Conservation (phyloP, 2,113 vertebrate genomes). For the Phodopus roborovskii region DNA sequence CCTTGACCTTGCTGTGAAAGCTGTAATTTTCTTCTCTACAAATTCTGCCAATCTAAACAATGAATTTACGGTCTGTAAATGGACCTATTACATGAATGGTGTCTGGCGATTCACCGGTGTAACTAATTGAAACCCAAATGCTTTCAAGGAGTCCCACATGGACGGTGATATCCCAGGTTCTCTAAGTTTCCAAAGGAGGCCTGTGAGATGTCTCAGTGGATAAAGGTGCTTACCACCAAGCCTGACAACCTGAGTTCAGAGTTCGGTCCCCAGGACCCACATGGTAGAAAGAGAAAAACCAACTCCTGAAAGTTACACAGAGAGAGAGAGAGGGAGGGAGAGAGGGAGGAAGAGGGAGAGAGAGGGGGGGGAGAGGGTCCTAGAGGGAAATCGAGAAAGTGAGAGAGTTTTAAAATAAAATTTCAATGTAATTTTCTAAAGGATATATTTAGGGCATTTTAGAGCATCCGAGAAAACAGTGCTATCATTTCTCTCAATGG, state of each 20-base stretch:
- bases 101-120: slow-evolving; percentile 82
- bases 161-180: slow-evolving; percentile 83
- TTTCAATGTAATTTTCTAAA: slow-evolving; percentile 34
- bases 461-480: slow-evolving; percentile 81
- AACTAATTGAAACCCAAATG: slow-evolving; percentile 87
- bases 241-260: not conserved
- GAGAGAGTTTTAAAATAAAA: not conserved
- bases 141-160: slow-evolving; percentile 81
- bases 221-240: not conserved
- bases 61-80: slow-evolving; percentile 96
- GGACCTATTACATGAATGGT: slow-evolving; percentile 79
- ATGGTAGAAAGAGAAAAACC: not conserved
- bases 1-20: slow-evolving; percentile 95
- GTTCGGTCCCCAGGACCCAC: not conserved
- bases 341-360: not conserved
- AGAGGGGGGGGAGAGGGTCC: not conserved
- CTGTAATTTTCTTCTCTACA: slow-evolving; percentile 97
- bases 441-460: slow-evolving; percentile 83
- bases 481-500: slow-evolving; percentile 79
- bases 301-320: not conserved
- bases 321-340: fast-evolving
- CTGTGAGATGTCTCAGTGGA: too few species aligned
- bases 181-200: slow-evolving; percentile 76
- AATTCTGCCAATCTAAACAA: slow-evolving; percentile 99
- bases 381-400: not conserved